Evolutionary conservation across 2,888 invertebrate genomes (phyloP).

Genomic region (Marronus borbonicus): DNA sequence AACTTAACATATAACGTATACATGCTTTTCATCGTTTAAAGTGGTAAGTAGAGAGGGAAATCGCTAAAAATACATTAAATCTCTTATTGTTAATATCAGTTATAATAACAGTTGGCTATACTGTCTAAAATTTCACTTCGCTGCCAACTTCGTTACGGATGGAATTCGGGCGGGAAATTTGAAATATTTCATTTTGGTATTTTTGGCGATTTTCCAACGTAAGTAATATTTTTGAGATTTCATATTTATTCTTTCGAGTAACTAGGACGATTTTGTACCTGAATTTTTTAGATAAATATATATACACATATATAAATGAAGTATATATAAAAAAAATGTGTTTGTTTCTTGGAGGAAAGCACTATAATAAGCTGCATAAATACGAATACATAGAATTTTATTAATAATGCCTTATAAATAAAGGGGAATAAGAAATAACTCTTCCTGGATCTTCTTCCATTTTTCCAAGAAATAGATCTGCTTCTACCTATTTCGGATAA

Average conservation of each 20-base stretch:
- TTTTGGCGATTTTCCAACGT: constrained; percentile 20
- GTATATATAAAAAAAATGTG: constrained; percentile 7
- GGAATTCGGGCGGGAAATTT: neutral
- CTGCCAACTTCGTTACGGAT: no score
- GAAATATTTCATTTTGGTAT: neutral
- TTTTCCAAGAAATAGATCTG: constrained; percentile 1
- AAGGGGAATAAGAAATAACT: constrained; percentile 1
- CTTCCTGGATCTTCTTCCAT: constrained; percentile 45
- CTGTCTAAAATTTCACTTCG: no score
- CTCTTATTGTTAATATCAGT: neutral
- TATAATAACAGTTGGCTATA: neutral
- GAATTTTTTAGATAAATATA: constrained; percentile 45
- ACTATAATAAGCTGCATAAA: neutral
- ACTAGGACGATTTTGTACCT: constrained; percentile 51
- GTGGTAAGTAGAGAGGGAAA: constrained; percentile 46
- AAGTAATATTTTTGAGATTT: constrained; percentile 51
- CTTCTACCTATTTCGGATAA: neutral
- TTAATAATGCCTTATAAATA: constrained; percentile 45
- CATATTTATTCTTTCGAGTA: constrained; percentile 32
- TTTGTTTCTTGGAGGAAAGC: neutral
- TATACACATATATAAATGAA: constrained; percentile 24
- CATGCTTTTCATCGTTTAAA: constrained; percentile 14
- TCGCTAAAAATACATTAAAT: constrained; percentile 9
- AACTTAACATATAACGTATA: constrained; percentile 7
- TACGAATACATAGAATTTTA: neutral